Evolutionary conservation across 2,888 invertebrate genomes (phyloP).

Genomic region (Hirtodrosophila histrioides): DNA sequence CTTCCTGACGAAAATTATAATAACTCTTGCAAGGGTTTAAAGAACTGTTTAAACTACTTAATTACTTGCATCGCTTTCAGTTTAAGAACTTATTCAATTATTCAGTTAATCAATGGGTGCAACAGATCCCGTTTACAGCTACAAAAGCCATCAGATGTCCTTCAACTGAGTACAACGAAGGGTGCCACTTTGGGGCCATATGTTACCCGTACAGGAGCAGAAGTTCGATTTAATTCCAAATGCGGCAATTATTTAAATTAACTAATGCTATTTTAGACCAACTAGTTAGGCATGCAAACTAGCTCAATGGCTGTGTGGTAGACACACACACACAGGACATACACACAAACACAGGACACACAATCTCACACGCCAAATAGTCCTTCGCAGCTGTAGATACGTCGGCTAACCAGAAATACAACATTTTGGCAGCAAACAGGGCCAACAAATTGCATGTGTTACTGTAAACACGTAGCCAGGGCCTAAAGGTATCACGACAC

Average conservation of each 20-base stretch:
- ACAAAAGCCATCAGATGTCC: not conserved
- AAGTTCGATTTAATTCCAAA: slow-evolving; percentile 43
- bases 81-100: too few species aligned
- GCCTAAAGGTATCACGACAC: slow-evolving; percentile 38
- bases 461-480: slow-evolving; percentile 48
- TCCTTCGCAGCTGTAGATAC: slow-evolving; percentile 10
- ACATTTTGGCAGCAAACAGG: slow-evolving; percentile 53
- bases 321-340: slow-evolving; percentile 9
- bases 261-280: slow-evolving; percentile 49
- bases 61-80: too few species aligned
- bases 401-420: slow-evolving; percentile 46
- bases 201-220: slow-evolving; percentile 5
- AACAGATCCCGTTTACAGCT: slow-evolving; percentile 4
- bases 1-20: too few species aligned
- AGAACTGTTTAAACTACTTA: too few species aligned
- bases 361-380: not conserved
- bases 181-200: not conserved
- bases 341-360: slow-evolving; percentile 4
- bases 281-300: slow-evolving; percentile 24
- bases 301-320: slow-evolving; percentile 20
- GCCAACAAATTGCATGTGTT: slow-evolving; percentile 61
- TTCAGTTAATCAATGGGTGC: too few species aligned
- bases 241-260: slow-evolving; percentile 53
- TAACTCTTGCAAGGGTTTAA: too few species aligned
- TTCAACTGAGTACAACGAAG: not conserved